phyloP scores from a whole-genome alignment of 2,113 vertebrate genomes.

The Prolemur simus region DNA sequence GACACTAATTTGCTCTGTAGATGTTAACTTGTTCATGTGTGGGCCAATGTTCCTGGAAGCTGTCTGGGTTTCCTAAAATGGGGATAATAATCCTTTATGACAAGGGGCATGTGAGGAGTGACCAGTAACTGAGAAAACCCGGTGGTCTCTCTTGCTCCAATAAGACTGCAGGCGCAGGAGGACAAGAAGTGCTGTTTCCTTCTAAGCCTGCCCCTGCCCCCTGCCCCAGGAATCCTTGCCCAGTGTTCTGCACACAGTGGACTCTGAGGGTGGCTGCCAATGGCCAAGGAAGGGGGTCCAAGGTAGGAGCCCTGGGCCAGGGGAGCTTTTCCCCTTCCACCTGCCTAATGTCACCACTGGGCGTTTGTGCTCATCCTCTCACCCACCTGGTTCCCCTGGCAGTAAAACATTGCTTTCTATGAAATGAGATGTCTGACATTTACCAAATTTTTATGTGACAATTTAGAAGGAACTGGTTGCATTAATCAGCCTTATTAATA shows the following conservation, averaged over 20 bases:
- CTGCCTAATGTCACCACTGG: conserved; percentile 29
- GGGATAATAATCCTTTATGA: background rate
- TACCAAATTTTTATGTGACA: conserved; percentile 82
- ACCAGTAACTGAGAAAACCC: background rate
- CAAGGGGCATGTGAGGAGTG: background rate
- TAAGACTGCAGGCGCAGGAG: background rate
- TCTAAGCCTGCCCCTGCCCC: background rate
- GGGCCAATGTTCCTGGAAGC: background rate
- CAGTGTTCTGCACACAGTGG: background rate
- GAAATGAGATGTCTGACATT: conserved; percentile 85
- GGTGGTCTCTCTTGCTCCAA: background rate
- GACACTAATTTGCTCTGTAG: background rate
- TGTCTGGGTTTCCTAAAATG: background rate
- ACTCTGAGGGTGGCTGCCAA: background rate
- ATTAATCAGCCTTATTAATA: conserved; percentile 81
- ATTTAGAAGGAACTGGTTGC: conserved; percentile 80
- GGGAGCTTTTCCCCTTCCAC: background rate
- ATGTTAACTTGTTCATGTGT: background rate
- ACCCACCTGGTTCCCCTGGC: conserved; percentile 53
- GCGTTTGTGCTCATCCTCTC: conserved; percentile 43
- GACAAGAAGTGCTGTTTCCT: background rate
- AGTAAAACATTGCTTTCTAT: conserved; percentile 75
- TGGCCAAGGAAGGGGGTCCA: background rate
- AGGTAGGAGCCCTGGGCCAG: background rate
- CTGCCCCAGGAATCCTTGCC: background rate